A percentile compares a stretch with the other conserved stretches of the same genome.
Conservation (phyloP, 2,113 vertebrate species). For the Lepus americanus region DNA sequence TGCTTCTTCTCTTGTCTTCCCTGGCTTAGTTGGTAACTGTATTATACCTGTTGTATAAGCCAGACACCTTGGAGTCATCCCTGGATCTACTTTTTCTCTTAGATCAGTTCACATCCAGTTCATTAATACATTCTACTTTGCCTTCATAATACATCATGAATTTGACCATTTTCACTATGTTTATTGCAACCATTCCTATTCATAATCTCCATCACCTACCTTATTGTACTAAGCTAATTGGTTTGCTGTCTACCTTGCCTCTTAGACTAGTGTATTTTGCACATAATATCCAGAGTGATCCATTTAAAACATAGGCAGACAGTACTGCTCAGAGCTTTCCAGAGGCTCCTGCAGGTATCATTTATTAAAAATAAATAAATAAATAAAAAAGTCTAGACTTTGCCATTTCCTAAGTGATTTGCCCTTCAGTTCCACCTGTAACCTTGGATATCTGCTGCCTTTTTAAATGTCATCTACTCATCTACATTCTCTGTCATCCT, state of each 20-base stretch:
- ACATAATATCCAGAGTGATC: neutral
- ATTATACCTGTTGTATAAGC: neutral
- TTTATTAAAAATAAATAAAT: neutral
- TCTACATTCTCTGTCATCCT: neutral
- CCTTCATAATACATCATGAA: accelerated
- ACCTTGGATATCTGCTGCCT: neutral
- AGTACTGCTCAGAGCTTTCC: neutral
- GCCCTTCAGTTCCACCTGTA: neutral
- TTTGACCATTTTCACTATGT: neutral
- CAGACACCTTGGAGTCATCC: neutral
- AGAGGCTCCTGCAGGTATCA: neutral
- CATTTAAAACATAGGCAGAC: neutral
- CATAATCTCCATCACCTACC: neutral
- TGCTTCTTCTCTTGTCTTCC: neutral
- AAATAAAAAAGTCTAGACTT: too few species aligned
- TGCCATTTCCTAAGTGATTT: neutral
- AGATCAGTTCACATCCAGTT: neutral
- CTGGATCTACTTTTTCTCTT: neutral
- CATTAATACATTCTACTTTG: neutral
- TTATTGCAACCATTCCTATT: neutral
- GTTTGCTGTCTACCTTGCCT: neutral
- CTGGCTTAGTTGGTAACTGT: neutral
- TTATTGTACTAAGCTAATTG: neutral
- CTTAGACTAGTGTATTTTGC: neutral
- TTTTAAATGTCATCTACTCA: neutral